These are phyloP conservation scores for Drosophila miranda DNA, from an alignment of 1,140 invertebrate species.

Conservation along the genomic window DNA sequence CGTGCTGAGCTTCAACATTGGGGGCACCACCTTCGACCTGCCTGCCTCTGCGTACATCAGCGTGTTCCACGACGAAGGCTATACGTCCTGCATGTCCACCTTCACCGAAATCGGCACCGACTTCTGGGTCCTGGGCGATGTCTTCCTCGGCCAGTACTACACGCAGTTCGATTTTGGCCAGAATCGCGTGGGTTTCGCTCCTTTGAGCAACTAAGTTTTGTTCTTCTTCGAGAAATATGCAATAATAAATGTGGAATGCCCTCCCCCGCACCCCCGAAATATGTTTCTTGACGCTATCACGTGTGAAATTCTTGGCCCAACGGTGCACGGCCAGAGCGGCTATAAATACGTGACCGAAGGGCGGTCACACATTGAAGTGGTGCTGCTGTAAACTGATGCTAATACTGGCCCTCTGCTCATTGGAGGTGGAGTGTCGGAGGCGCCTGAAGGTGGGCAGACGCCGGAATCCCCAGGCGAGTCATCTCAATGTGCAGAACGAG, in stretches of 20 bases:
- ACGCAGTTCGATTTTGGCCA: conserved; percentile 88
- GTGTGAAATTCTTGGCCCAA: conserved; percentile 33
- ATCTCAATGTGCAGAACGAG: conserved; percentile 20
- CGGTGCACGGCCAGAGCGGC: conserved; percentile 2
- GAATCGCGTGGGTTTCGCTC: conserved; percentile 86
- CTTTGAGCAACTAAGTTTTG: background rate
- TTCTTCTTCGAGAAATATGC: background rate
- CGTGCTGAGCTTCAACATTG: conserved; percentile 55
- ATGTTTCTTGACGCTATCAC: background rate
- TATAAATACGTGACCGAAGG: conserved; percentile 47
- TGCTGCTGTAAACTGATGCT: background rate
- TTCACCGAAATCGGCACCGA: conserved; percentile 87
- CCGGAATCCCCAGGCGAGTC: conserved; percentile 25
- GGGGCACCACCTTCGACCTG: conserved; percentile 53
- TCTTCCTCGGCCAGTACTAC: conserved; percentile 88
- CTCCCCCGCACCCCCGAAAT: background rate
- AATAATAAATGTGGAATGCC: background rate
- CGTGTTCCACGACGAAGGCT: conserved; percentile 85
- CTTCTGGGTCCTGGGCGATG: conserved; percentile 83
- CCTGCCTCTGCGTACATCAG: conserved; percentile 56
- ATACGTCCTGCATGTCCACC: conserved; percentile 92
- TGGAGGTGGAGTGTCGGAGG: background rate
- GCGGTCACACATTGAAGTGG: conserved; percentile 19
- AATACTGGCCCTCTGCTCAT: background rate
- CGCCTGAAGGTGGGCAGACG: conserved; percentile 24